Conservation (phyloP, 2,888 invertebrate species). For the Neuroscelio doddi region DNA sequence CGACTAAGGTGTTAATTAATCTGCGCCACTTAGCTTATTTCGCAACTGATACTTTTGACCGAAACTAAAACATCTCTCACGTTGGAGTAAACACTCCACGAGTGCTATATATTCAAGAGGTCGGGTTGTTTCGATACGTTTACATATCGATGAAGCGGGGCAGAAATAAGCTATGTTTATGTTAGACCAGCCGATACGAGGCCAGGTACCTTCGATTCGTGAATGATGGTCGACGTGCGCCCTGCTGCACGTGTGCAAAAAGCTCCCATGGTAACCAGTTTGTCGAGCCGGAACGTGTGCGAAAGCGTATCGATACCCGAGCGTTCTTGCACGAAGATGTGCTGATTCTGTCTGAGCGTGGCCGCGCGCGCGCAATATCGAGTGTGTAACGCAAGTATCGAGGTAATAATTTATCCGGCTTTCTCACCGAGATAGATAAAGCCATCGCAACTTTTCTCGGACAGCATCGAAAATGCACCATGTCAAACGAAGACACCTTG, state of each 20-base stretch:
- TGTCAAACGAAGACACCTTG: too few species aligned
- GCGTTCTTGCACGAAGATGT: slow-evolving; percentile 16
- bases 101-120: too few species aligned
- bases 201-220: slow-evolving; percentile 13
- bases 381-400: slow-evolving; percentile 43
- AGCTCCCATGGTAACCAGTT: slow-evolving; percentile 9
- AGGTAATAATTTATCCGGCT: slow-evolving; percentile 38
- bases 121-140: slow-evolving; percentile 17
- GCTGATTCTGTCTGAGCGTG: slow-evolving; percentile 19
- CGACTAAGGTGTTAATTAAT: slow-evolving; percentile 43
- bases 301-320: slow-evolving; percentile 8
- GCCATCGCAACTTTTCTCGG: slow-evolving; percentile 10
- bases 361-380: slow-evolving; percentile 30
- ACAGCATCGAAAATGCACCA: background rate
- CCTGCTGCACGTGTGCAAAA: slow-evolving; percentile 1
- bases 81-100: too few species aligned
- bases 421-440: slow-evolving; percentile 34
- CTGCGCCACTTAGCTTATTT: slow-evolving; percentile 26
- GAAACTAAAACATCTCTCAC: slow-evolving; percentile 25
- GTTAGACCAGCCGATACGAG: slow-evolving; percentile 6
- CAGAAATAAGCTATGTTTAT: slow-evolving; percentile 41
- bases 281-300: background rate
- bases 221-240: slow-evolving; percentile 27
- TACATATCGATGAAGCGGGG: slow-evolving; percentile 30
- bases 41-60: slow-evolving; percentile 10